Conservation (phyloP, 2,113 vertebrate genomes). For the Pangasianodon hypophthalmus region DNA sequence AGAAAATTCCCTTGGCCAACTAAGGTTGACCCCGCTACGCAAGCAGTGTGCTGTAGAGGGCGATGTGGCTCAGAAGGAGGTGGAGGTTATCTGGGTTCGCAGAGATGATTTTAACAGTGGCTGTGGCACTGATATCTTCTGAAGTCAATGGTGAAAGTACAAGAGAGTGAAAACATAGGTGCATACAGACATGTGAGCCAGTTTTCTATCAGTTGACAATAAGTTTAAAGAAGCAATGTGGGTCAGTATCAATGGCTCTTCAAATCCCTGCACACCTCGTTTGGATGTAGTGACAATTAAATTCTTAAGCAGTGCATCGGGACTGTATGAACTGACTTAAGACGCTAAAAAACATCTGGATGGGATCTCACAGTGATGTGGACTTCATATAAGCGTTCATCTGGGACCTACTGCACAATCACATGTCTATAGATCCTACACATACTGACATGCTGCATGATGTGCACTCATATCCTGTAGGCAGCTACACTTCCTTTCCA, state of each 20-base stretch:
- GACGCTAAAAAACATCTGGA: slow-evolving; percentile 39
- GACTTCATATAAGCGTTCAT: slow-evolving; percentile 10
- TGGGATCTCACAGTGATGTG: neutral
- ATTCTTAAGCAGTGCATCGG: slow-evolving; percentile 2
- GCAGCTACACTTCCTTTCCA: slow-evolving; percentile 64
- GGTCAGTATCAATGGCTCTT: neutral
- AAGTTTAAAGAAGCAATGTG: neutral
- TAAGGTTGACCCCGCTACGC: slow-evolving; percentile 79
- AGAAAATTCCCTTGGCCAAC: slow-evolving; percentile 63
- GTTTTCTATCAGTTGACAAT: neutral
- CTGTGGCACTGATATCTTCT: slow-evolving; percentile 85
- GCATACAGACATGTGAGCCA: neutral
- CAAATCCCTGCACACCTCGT: neutral
- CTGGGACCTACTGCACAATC: slow-evolving; percentile 12
- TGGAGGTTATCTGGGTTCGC: slow-evolving; percentile 87
- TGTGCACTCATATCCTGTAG: slow-evolving; percentile 56
- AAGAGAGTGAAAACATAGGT: neutral
- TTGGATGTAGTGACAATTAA: neutral
- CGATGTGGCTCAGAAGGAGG: slow-evolving; percentile 68
- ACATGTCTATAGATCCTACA: slow-evolving; percentile 21
- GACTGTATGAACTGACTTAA: neutral
- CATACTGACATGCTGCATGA: slow-evolving; percentile 37
- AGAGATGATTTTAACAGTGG: slow-evolving; percentile 82
- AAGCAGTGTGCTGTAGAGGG: slow-evolving; percentile 83
- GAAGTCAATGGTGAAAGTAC: slow-evolving; percentile 39